Conservation (phyloP, 2,113 vertebrate genomes). For the Catharus minimus region DNA sequence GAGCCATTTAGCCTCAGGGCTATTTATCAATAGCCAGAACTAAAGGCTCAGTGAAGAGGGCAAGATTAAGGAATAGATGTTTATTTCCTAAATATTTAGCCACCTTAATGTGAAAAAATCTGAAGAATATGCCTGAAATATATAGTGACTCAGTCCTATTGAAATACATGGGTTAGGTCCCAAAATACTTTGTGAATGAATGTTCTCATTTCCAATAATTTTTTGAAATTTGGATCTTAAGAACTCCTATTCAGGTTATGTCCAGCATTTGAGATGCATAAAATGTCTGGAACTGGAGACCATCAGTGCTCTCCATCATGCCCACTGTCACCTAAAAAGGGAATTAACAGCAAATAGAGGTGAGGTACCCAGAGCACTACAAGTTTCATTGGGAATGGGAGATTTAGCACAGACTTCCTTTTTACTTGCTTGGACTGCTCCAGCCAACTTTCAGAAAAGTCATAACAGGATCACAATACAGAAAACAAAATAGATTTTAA, state of each 20-base stretch:
- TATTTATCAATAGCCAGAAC: not conserved
- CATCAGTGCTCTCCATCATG: not conserved
- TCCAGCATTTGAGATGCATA: not conserved
- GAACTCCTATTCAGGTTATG: not conserved
- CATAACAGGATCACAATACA: not conserved
- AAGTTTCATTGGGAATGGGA: not conserved
- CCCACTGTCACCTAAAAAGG: not conserved
- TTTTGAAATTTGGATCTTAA: not conserved
- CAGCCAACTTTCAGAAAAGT: not conserved
- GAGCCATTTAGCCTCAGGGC: not conserved
- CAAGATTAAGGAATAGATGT: not conserved
- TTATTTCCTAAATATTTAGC: not conserved
- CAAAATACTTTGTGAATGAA: not conserved
- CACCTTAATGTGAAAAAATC: not conserved
- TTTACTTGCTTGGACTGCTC: not conserved
- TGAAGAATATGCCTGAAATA: not conserved
- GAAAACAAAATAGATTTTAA: not conserved
- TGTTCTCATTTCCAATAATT: not conserved
- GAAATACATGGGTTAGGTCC: not conserved
- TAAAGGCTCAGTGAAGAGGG: not conserved
- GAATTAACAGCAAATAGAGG: not conserved
- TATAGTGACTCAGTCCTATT: not conserved
- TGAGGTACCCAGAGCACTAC: too few relatives aligned
- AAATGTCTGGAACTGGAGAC: not conserved
- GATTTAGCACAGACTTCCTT: not conserved